phyloP scores from a whole-genome alignment of 2,797 vertebrate genomes.

The Babyrousa celebensis region DNA sequence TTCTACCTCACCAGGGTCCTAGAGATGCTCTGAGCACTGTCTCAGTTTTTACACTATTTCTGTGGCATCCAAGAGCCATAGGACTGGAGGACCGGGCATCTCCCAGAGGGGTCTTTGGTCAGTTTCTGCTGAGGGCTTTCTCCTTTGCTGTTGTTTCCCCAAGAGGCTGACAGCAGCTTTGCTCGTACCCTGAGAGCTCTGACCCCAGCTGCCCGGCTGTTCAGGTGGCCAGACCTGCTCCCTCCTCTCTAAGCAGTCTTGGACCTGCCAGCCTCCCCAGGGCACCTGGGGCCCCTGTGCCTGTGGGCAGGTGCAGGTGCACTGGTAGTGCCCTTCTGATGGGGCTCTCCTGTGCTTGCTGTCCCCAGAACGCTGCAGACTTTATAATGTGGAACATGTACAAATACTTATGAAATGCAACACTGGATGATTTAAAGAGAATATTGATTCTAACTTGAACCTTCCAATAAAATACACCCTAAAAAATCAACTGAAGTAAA shows the following conservation, averaged over 20 bases:
- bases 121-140: not conserved
- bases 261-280: no score
- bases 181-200: not conserved
- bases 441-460: not conserved
- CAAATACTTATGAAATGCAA: not conserved
- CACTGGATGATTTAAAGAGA: constrained; percentile 8
- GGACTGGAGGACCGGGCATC: no score
- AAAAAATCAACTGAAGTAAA: not conserved
- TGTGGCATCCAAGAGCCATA: accelerated
- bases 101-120: not conserved
- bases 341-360: not conserved
- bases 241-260: not conserved
- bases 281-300: no score
- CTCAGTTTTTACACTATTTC: not conserved
- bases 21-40: not conserved
- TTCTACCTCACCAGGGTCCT: not conserved
- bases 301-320: not conserved
- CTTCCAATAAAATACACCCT: not conserved
- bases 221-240: accelerated
- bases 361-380: not conserved
- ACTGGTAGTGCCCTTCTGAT: not conserved
- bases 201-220: not conserved
- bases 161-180: not conserved
- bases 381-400: not conserved
- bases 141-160: not conserved